Base-by-base conservation (phyloP, 30 jellyfish, hydroid and myxozoan genomes). In the Aurelia sp. region DNA sequence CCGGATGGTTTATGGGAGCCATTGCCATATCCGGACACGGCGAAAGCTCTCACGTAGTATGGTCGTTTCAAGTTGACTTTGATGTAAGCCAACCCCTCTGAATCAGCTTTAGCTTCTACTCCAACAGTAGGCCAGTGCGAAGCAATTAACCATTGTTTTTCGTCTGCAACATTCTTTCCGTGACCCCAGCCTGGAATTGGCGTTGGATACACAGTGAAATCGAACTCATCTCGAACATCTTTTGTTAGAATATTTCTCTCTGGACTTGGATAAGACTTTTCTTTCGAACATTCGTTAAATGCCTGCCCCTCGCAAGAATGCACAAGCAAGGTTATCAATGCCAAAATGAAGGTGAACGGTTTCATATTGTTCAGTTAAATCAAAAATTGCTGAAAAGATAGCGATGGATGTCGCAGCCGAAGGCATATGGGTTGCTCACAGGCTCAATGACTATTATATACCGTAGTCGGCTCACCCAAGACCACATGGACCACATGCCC, bases 161-260 rank as follows among this genome's bases (percentile, higher is more conserved):
- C 79, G n/a, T 76, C 75, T 13, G 87, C 63, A 51, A 58, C 65
- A 10, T 35, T 69, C 31, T 31, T 27, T 35, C 76, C 76, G 17
- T 76, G 61, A 4, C 85, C 68, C 85, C 85, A 74, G 44, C 50
- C 75, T 65, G 18, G 50, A 0, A 30, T n/a, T 35, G 83, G 83
- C 48, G 70, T 18, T n/a, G 83, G 83, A 44, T 50, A 72, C 6
- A 72, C 83, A 50, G 68, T 72, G 12, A 72, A 72, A 9, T 67
- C 52, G 41, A 72, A 72, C 21, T 72, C 64, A 27, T 72, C 83
- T 18, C 83, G 40, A 15, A n/a, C 51, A 15, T 48, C 83, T 13
- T 72, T 72, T 20, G 40, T 47, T 35, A 72, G 62, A 31, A 72
- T 9, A 51, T 27, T 27, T 27, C 33, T 27, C 33, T 27, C 33